Conservation (phyloP, 2,113 vertebrate species). For the Malurus elegans region DNA sequence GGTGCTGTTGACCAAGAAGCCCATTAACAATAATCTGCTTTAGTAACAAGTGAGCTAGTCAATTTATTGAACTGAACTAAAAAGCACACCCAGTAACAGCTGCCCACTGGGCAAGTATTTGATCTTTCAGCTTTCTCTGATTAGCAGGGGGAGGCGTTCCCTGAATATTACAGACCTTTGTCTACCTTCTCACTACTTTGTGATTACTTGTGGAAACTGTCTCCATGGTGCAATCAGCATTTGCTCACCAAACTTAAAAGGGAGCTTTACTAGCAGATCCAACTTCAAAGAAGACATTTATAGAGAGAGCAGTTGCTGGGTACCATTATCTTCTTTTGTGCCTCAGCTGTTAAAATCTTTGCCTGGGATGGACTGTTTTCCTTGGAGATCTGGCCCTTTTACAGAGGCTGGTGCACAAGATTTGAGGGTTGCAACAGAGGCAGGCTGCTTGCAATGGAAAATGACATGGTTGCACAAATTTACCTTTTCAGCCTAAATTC, state of each 20-base stretch:
- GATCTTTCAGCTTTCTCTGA: constrained; percentile 54
- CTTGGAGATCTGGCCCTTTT: not conserved
- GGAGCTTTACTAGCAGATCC: constrained; percentile 10
- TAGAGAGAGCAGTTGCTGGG: not conserved
- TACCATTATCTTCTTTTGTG: constrained; percentile 15
- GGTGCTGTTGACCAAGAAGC: constrained; percentile 46
- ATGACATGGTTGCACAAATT: not conserved
- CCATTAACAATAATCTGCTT: constrained; percentile 49
- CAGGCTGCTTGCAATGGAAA: not conserved
- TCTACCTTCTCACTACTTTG: constrained; percentile 8
- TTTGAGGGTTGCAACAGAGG: not conserved
- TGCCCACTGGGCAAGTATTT: constrained; percentile 53
- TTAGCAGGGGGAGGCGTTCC: constrained; percentile 20
- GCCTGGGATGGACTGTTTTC: not conserved
- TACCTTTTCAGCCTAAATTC: not conserved
- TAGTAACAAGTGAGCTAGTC: constrained; percentile 32
- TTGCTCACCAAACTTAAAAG: constrained; percentile 38
- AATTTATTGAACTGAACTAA: constrained; percentile 54
- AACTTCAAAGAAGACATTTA: constrained; percentile 30
- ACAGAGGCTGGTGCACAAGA: not conserved
- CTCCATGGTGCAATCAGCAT: constrained; percentile 44
- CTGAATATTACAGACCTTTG: constrained; percentile 5
- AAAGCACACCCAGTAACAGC: constrained; percentile 45
- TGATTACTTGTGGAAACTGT: constrained; percentile 27
- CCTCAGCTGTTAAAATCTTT: not conserved